Base-by-base conservation (phyloP, 2,888 invertebrate species). In the Lasioglossum calceatum region DNA sequence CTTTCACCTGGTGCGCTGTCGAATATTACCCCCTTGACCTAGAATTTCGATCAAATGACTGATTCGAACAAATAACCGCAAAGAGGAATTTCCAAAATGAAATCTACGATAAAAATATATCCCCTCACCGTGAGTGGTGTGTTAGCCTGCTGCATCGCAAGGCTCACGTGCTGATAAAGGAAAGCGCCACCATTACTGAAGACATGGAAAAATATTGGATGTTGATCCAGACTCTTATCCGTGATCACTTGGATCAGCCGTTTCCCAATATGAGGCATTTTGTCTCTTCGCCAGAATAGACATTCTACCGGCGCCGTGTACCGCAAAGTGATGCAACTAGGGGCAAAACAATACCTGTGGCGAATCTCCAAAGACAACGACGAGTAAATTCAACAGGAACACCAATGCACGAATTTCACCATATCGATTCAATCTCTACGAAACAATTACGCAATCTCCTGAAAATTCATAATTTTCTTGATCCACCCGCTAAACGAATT, bases 161-260 rank as follows among this genome's bases (percentile, higher is more conserved):
- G 93, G 58, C 97, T 96, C 89, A 97, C 96, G 94, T 97, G 97
- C 88, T 97, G 97, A 94, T 97, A 97, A 16, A 97, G 95, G 92
- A 97, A 97, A 7, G 97, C 97, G 32, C 97, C 98, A n/a, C 97
- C 97, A 93, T 98, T 98, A 87, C 97, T 97, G 94, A 98, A 97
- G 82, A 97, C 96, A 92, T 98, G 98, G 93, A 98, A 97, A 87
- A 98, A 96, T 79, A 97, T 96, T 10, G 97, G 97, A 94, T 97
- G 97, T 58, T 96, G 96, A 93, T 97, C 96, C 85, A 97, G 96
- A 92, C 96, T 97, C 95, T 97, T 96, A 86, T 97, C 97, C 72
- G 96, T 94, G 79, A 97, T 95, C 39, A 97, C 95, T 92, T 97
- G 97, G 5, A 97, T 95, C 71, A 97, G 95, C 92, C 97, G 96